Evolutionary conservation across 2,797 vertebrate species (phyloP).

Genomic region (Melopsittacus undulatus): DNA sequence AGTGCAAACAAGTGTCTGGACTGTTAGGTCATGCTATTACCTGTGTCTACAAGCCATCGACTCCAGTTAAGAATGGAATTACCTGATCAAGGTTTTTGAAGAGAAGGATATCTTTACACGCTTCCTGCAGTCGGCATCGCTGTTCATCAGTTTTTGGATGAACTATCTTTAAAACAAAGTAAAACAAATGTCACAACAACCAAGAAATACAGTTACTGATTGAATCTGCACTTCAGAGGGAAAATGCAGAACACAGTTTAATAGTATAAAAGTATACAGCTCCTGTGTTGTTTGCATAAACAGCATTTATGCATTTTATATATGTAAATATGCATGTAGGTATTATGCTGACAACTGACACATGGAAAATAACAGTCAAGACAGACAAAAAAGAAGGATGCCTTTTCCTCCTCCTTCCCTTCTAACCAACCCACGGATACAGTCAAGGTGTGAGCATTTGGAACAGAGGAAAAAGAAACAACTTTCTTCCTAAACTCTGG

Average conservation of each 20-base stretch:
- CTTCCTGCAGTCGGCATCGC: slow-evolving; percentile 94
- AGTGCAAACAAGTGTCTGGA: not conserved
- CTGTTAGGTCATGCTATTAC: not conserved
- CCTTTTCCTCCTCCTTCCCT: not conserved
- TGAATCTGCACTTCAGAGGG: not conserved
- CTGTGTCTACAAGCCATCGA: not conserved
- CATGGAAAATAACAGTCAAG: not conserved
- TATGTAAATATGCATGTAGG: too few species aligned
- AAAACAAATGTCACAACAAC: slow-evolving; percentile 4
- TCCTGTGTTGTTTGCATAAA: not conserved
- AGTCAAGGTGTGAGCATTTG: not conserved
- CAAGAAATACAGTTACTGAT: not conserved
- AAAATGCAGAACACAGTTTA: not conserved
- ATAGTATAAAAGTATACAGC: not conserved
- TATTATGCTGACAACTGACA: not conserved
- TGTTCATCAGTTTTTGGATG: slow-evolving; percentile 98
- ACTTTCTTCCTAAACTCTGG: not conserved
- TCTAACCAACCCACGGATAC: not conserved
- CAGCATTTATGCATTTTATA: not conserved
- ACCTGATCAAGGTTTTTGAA: slow-evolving; percentile 99
- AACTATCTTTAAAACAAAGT: slow-evolving; percentile 82
- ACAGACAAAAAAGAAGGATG: not conserved
- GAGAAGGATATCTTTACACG: slow-evolving; percentile 95
- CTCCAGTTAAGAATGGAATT: slow-evolving; percentile 26
- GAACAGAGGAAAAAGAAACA: not conserved